Percentiles rank a stretch among this genome's conserved stretches.
phyloP scores from a whole-genome alignment of 2,888 invertebrate genomes.

The Caenorhabditis zanzibari region DNA sequence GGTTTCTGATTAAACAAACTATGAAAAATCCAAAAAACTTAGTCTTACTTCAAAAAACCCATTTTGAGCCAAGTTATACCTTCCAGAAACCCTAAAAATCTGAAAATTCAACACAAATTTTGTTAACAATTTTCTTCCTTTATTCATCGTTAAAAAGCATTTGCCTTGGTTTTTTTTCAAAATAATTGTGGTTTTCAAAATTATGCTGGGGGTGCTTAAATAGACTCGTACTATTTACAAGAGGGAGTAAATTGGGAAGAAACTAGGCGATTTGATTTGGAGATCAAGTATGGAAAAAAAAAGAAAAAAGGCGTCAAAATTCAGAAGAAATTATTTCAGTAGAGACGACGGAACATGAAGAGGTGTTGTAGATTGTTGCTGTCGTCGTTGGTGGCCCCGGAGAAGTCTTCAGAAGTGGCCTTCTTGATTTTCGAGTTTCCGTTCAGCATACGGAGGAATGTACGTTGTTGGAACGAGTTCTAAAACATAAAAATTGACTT shows the following conservation, averaged over 20 bases:
- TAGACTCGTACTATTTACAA: constrained; percentile 42
- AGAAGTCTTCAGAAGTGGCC: constrained; percentile 16
- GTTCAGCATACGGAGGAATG: constrained; percentile 54
- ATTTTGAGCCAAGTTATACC: too few relatives aligned
- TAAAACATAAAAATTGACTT: constrained; percentile 4
- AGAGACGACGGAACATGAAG: constrained; percentile 48
- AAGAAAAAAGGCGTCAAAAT: not conserved
- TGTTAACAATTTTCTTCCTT: constrained; percentile 40
- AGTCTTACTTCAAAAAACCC: constrained; percentile 1
- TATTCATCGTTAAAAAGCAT: constrained; percentile 12
- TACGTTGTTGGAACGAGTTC: constrained; percentile 54
- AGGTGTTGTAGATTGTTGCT: constrained; percentile 7
- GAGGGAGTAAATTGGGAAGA: not conserved
- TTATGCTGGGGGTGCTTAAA: not conserved
- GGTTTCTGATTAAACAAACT: too few relatives aligned
- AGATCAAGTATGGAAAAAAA: not conserved
- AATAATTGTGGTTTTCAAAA: not conserved
- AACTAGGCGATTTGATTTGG: constrained; percentile 3
- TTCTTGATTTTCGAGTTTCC: constrained; percentile 59
- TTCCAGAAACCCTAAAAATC: not conserved
- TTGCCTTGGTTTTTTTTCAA: constrained; percentile 1
- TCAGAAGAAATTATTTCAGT: constrained; percentile 9
- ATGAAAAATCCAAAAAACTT: too few relatives aligned
- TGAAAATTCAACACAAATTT: not conserved
- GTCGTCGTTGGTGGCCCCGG: not conserved